These are phyloP conservation scores for Saccostrea glomerata DNA, from an alignment of 1,140 invertebrate genomes.

Conservation along the genomic window DNA sequence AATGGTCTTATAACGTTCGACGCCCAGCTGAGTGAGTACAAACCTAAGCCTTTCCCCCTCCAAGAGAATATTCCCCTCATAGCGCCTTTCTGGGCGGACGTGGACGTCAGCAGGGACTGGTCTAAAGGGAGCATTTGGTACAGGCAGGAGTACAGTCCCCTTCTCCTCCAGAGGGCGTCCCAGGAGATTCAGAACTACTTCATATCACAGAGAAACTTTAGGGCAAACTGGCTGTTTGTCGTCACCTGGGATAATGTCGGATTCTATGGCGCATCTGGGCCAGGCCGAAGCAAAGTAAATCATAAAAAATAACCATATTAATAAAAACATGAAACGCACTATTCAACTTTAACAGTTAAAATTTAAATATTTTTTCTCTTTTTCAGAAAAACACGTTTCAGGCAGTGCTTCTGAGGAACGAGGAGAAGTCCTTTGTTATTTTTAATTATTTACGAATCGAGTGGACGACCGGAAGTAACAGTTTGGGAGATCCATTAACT, in stretches of 20 bases:
- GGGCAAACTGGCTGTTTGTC: conserved; percentile 68
- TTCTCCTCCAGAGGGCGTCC: conserved; percentile 57
- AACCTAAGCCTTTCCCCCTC: conserved; percentile 65
- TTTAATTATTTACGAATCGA: conserved; percentile 73
- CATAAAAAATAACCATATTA: too few species aligned
- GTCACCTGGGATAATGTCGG: conserved; percentile 70
- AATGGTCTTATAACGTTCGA: conserved; percentile 71
- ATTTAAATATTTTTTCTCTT: not conserved
- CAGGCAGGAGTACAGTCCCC: conserved; percentile 54
- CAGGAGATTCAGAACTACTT: conserved; percentile 62
- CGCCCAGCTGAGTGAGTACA: conserved; percentile 60
- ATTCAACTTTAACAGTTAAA: not conserved
- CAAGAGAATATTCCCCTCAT: conserved; percentile 61
- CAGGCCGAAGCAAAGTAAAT: conserved; percentile 60
- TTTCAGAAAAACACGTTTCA: conserved; percentile 76
- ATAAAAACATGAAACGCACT: too few species aligned
- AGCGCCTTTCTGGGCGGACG: conserved; percentile 71
- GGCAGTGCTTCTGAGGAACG: conserved; percentile 71
- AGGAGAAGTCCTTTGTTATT: conserved; percentile 71
- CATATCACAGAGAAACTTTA: conserved; percentile 58
- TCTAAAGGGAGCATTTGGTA: conserved; percentile 63
- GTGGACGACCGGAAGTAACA: conserved; percentile 74
- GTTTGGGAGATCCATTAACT: conserved; percentile 62
- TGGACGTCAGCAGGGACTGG: conserved; percentile 57
- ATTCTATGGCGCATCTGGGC: conserved; percentile 63